A percentile compares a stretch with the other conserved stretches of the same genome.
Conservation (phyloP, 2,888 invertebrate species). For the Leucoma salicis region DNA sequence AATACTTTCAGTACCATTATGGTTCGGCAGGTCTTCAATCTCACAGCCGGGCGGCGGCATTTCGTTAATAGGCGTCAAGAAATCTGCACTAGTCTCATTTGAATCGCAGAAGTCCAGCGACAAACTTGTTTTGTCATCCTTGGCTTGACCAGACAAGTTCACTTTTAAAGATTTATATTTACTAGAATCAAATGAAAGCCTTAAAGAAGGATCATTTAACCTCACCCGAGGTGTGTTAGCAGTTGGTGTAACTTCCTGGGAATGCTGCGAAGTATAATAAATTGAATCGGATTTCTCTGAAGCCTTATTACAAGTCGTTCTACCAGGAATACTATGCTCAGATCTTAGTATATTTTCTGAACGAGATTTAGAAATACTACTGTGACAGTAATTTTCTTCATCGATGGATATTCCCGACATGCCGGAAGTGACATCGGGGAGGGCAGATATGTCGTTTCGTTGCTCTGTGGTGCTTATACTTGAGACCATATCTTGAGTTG, state of each 20-base stretch:
- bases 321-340: constrained; percentile 61
- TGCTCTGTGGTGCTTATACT: constrained; percentile 77
- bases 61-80: constrained; percentile 76
- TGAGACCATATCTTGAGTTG: constrained; percentile 79
- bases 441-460: constrained; percentile 67
- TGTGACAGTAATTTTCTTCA: constrained; percentile 71
- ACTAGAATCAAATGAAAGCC: constrained; percentile 70
- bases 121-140: constrained; percentile 68
- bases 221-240: constrained; percentile 60
- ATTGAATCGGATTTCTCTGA: constrained; percentile 73
- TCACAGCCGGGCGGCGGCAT: constrained; percentile 77
- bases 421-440: constrained; percentile 74
- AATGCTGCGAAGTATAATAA: constrained; percentile 76
- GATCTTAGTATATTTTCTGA: constrained; percentile 75
- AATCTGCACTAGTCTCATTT: constrained; percentile 77
- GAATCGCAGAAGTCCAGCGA: constrained; percentile 76
- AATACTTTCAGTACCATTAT: constrained; percentile 68
- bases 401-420: constrained; percentile 78
- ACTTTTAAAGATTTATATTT: constrained; percentile 66
- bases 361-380: constrained; percentile 75
- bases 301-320: constrained; percentile 46
- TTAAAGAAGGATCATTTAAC: constrained; percentile 63
- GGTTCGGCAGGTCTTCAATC: constrained; percentile 72
- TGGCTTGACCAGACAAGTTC: constrained; percentile 49
- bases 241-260: constrained; percentile 72